Percentiles rank a stretch among this genome's conserved stretches.
Evolutionary conservation across 2,888 invertebrate species (phyloP).

Genomic region (Nymphalis urticae): DNA sequence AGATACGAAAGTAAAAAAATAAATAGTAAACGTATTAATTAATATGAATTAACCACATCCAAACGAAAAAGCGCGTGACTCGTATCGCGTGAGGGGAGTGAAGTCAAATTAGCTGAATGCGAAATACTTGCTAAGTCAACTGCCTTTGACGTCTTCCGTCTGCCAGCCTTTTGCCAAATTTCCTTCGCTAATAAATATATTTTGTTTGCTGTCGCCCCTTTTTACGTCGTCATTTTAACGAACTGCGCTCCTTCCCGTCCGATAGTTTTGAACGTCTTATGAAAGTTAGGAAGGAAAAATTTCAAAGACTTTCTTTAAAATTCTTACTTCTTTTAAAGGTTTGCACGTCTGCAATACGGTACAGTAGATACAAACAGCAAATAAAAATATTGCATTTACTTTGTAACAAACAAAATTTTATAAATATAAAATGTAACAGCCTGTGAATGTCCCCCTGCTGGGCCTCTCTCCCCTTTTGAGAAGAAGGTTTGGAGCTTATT

Average conservation of each 20-base stretch:
- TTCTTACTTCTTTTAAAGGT: not conserved
- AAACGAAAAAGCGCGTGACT: constrained; percentile 11
- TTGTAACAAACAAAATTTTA: no score
- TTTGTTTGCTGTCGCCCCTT: constrained; percentile 25
- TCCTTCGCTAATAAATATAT: constrained; percentile 34
- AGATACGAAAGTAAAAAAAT: no score
- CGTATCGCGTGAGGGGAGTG: constrained; percentile 30
- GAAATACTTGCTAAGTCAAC: constrained; percentile 61
- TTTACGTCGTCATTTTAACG: constrained; percentile 12
- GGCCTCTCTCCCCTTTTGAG: no score
- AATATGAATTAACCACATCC: constrained; percentile 34
- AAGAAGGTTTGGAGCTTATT: no score
- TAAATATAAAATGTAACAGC: no score
- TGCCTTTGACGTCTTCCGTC: constrained; percentile 45
- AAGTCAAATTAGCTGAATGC: constrained; percentile 63
- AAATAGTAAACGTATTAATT: not conserved
- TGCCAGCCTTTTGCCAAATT: constrained; percentile 41
- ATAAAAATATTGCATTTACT: no score
- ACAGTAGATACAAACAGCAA: no score
- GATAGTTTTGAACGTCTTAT: constrained; percentile 4
- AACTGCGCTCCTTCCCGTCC: not conserved
- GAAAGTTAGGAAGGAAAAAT: not conserved
- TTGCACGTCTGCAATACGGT: no score
- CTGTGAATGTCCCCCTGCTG: no score
- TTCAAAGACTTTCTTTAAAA: constrained; percentile 2